Evolutionary conservation across 2,113 vertebrate genomes (phyloP).

Genomic region (Rynchops niger): DNA sequence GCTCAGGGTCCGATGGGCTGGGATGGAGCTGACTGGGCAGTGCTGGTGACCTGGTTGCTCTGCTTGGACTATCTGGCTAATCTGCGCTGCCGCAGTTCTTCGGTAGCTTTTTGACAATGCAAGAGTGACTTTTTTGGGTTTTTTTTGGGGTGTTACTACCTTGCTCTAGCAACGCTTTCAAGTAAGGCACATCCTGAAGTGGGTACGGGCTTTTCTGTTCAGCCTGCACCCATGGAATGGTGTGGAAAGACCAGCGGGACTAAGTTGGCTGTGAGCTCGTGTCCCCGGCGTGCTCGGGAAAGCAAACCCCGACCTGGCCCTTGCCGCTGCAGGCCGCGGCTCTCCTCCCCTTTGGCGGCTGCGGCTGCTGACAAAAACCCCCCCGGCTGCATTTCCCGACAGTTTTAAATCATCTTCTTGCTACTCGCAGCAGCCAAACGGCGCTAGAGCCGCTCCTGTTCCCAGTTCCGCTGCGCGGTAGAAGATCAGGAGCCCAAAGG

Average conservation of each 20-base stretch:
- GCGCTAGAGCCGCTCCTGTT: neutral
- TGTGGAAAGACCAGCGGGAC: neutral
- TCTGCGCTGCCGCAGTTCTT: neutral
- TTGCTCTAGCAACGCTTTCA: neutral
- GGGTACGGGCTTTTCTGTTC: neutral
- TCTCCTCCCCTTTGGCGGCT: neutral
- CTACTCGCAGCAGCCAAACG: neutral
- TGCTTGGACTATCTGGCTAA: accelerated
- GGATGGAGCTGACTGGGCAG: neutral
- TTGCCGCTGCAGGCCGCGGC: accelerated
- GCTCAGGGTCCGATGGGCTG: neutral
- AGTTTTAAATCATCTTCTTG: neutral
- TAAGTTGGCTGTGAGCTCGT: accelerated
- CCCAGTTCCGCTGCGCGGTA: accelerated
- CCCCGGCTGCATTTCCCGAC: neutral
- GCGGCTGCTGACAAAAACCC: neutral
- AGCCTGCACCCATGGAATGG: neutral
- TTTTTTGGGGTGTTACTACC: neutral
- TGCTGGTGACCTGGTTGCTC: neutral
- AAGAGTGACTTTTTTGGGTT: neutral
- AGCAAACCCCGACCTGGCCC: neutral
- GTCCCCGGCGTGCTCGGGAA: neutral
- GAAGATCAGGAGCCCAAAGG: neutral
- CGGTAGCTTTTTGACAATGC: neutral
- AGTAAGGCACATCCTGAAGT: neutral